phyloP scores from a whole-genome alignment of 1,140 invertebrate genomes.

The Periplaneta americana region DNA sequence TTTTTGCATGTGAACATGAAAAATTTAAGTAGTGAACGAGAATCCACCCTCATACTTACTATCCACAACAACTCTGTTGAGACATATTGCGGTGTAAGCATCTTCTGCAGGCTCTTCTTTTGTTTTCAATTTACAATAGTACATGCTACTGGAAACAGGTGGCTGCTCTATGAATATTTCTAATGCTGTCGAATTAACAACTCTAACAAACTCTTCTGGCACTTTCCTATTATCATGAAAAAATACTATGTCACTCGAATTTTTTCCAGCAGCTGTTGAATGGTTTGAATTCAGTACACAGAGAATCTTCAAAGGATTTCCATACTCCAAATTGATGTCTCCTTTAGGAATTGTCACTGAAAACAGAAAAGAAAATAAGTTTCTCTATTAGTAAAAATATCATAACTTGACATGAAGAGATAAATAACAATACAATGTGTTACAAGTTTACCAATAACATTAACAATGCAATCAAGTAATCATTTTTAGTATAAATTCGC shows the following conservation, averaged over 20 bases:
- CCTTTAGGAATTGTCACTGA: slow-evolving; percentile 45
- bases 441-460: too few relatives aligned
- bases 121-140: slow-evolving; percentile 37
- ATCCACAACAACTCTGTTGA: slow-evolving; percentile 46
- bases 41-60: slow-evolving; percentile 38
- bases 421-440: too few relatives aligned
- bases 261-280: slow-evolving; percentile 31
- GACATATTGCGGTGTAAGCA: slow-evolving; percentile 36
- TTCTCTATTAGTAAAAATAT: too few relatives aligned
- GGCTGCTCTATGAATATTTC: slow-evolving; percentile 38
- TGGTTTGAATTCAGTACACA: slow-evolving; percentile 43
- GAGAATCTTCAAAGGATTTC: slow-evolving; percentile 40
- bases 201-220: slow-evolving; percentile 33
- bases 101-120: background rate
- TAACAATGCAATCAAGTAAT: too few relatives aligned
- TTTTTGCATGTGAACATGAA: background rate
- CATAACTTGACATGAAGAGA: too few relatives aligned
- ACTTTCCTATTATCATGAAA: slow-evolving; percentile 36
- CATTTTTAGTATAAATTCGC: too few relatives aligned
- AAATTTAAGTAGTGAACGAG: background rate
- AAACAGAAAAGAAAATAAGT: background rate
- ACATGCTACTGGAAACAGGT: slow-evolving; percentile 35
- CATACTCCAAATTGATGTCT: slow-evolving; percentile 43
- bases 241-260: slow-evolving; percentile 41
- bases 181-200: slow-evolving; percentile 44